Percentiles rank a stretch among this genome's conserved stretches.
Evolutionary conservation across 2,113 vertebrate genomes (phyloP).

Genomic region (Paedocypris sp.): DNA sequence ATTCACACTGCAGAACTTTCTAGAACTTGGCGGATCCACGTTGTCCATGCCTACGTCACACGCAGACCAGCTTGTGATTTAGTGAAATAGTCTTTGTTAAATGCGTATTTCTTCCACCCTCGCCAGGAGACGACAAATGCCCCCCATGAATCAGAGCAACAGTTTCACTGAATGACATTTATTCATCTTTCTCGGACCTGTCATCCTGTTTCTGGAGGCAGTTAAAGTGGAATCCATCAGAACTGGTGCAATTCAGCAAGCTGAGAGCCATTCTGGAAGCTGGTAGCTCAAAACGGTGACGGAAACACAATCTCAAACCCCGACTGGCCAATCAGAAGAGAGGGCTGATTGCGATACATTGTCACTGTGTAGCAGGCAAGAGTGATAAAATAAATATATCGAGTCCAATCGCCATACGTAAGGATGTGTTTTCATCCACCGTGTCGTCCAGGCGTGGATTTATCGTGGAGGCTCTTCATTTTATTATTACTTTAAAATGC

Average conservation of each 20-base stretch:
- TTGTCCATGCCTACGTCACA: not conserved
- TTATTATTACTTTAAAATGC: slow-evolving; percentile 41
- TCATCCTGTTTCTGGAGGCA: slow-evolving; percentile 34
- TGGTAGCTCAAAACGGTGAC: not conserved
- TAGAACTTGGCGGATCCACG: not conserved
- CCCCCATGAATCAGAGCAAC: slow-evolving; percentile 33
- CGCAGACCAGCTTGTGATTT: slow-evolving; percentile 21
- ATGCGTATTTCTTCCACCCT: slow-evolving; percentile 35
- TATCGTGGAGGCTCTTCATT: slow-evolving; percentile 45
- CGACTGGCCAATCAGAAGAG: not conserved
- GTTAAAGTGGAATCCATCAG: slow-evolving; percentile 46
- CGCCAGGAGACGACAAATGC: slow-evolving; percentile 14
- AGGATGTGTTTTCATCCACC: slow-evolving; percentile 43
- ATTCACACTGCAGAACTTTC: no score
- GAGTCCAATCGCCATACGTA: slow-evolving; percentile 35
- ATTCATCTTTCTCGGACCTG: slow-evolving; percentile 28
- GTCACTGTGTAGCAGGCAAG: not conserved
- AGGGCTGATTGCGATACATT: slow-evolving; percentile 20
- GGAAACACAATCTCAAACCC: not conserved
- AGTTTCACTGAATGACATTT: not conserved
- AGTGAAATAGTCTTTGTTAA: slow-evolving; percentile 33
- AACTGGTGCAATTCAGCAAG: slow-evolving; percentile 26
- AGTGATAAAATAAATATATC: slow-evolving; percentile 47
- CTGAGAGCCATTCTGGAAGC: slow-evolving; percentile 6
- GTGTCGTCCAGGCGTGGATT: slow-evolving; percentile 51